These are phyloP conservation scores for Yponomeuta malinellus DNA, from an alignment of 2,888 invertebrate species.

Conservation along the genomic window DNA sequence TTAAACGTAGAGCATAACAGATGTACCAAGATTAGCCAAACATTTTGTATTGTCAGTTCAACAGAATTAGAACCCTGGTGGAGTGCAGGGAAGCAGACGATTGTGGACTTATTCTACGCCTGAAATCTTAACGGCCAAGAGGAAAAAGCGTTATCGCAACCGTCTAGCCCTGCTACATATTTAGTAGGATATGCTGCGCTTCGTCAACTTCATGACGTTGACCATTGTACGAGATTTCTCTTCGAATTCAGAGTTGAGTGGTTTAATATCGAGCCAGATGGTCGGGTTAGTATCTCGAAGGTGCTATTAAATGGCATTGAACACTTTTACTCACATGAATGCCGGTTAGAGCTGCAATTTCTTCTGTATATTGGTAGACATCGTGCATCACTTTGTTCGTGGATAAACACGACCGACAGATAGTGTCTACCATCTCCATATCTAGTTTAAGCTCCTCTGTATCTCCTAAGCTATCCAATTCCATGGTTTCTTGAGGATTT, in stretches of 20 bases:
- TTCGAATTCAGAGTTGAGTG: background rate
- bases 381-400: slow-evolving; percentile 40
- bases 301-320: background rate
- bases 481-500: background rate
- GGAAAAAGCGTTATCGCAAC: background rate
- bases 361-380: slow-evolving; percentile 26
- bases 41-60: too few relatives aligned
- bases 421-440: slow-evolving; percentile 21
- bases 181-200: too few relatives aligned
- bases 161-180: background rate
- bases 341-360: slow-evolving; percentile 45
- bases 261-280: background rate
- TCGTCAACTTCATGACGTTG: too few relatives aligned
- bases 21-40: too few relatives aligned
- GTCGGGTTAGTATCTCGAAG: background rate
- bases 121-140: background rate
- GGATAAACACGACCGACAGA: slow-evolving; percentile 57
- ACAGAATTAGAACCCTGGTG: too few relatives aligned
- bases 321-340: slow-evolving; percentile 43
- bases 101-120: background rate
- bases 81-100: too few relatives aligned
- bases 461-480: slow-evolving; percentile 6
- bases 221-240: background rate
- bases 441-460: slow-evolving; percentile 16
- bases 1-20: too few relatives aligned